Percentiles rank a stretch among this genome's conserved stretches.
Conservation (phyloP, 2,113 vertebrate genomes). For the Leptobrachium ailaonicum region DNA sequence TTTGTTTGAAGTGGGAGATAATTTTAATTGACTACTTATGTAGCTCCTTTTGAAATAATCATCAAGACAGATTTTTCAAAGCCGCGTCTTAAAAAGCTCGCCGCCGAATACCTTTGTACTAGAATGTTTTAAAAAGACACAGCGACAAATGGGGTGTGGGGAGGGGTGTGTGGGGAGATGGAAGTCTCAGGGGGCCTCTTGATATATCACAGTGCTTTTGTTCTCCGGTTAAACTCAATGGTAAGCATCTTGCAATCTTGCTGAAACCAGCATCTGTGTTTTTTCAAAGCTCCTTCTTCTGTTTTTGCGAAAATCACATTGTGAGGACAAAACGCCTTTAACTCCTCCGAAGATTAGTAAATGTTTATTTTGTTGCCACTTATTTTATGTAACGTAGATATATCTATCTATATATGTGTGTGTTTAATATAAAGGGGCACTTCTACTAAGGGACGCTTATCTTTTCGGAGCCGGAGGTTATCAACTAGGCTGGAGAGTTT, state of each 20-base stretch:
- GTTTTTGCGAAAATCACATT: slow-evolving; percentile 37
- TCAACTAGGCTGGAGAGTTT: too few species aligned
- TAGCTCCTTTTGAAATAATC: slow-evolving; percentile 48
- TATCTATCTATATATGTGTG: too few species aligned
- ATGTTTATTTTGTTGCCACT: too few species aligned
- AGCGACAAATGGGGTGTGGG: slow-evolving; percentile 47
- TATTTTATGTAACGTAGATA: too few species aligned
- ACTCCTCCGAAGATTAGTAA: slow-evolving; percentile 47
- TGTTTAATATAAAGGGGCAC: too few species aligned
- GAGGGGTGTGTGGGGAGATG: background rate
- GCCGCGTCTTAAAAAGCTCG: slow-evolving; percentile 42
- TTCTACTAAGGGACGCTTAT: too few species aligned
- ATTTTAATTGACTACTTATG: slow-evolving; percentile 50
- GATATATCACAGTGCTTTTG: slow-evolving; percentile 53
- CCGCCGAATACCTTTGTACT: slow-evolving; percentile 44
- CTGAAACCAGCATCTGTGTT: slow-evolving; percentile 50
- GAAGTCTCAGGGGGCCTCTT: slow-evolving; percentile 53
- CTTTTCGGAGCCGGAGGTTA: too few species aligned
- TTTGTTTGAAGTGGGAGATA: slow-evolving; percentile 17
- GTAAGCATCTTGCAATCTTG: slow-evolving; percentile 50
- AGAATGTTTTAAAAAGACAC: slow-evolving; percentile 52
- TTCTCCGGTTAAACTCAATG: slow-evolving; percentile 55
- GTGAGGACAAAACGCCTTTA: slow-evolving; percentile 49
- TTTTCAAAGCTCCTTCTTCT: slow-evolving; percentile 51
- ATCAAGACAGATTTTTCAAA: slow-evolving; percentile 33